Percentiles rank a stretch among this genome's conserved stretches.
Conservation (phyloP, 2,888 invertebrate genomes). For the Leucophenga maculata region DNA sequence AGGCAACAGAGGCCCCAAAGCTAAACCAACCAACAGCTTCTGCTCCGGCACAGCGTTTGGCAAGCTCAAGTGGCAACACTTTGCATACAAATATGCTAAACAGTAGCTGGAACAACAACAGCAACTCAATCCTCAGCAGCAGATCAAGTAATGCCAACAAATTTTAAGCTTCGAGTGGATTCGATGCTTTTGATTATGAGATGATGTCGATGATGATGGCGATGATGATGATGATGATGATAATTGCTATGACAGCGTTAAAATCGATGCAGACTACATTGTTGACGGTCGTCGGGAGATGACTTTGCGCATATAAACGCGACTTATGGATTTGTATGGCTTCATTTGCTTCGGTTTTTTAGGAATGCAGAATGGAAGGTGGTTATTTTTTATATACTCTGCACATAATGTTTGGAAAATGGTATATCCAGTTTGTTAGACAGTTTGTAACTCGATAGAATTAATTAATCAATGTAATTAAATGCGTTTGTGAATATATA, state of each 20-base stretch:
- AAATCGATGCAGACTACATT: constrained; percentile 43
- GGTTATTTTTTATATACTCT: no score
- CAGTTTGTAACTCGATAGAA: no score
- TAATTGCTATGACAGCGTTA: constrained; percentile 64
- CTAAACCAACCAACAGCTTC: constrained; percentile 27
- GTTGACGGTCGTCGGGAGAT: constrained; percentile 9
- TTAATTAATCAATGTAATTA: no score
- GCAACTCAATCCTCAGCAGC: constrained; percentile 15
- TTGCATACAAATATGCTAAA: constrained; percentile 65
- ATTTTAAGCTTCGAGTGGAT: constrained; percentile 29
- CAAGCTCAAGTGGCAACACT: constrained; percentile 60
- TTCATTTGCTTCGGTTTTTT: constrained; percentile 32
- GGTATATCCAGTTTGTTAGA: no score
- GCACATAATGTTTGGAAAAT: no score
- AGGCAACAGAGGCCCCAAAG: background rate
- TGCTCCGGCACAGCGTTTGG: constrained; percentile 38
- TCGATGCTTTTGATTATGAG: constrained; percentile 11
- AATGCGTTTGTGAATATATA: no score
- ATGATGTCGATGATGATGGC: constrained; percentile 38
- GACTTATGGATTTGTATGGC: constrained; percentile 48
- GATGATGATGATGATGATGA: constrained; percentile 40
- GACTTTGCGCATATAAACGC: constrained; percentile 46
- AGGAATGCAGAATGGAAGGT: constrained; percentile 22
- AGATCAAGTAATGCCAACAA: constrained; percentile 13
- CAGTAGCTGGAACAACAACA: constrained; percentile 53